Base-by-base conservation (phyloP, 2,888 invertebrate species). In the Thecocarcelia acutangulata region DNA sequence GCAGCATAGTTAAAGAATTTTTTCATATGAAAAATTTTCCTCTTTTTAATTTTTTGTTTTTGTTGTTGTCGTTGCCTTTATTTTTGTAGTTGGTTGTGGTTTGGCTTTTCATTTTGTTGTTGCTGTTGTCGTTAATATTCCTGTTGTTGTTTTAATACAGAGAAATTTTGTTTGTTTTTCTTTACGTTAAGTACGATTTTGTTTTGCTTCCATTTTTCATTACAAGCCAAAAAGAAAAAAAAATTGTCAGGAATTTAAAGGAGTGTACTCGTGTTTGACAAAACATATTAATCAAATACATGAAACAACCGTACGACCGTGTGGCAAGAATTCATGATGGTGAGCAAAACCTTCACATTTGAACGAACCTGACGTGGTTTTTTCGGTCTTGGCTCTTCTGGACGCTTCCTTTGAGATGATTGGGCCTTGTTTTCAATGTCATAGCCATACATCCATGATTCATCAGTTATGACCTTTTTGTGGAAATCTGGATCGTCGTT, bases 181-280 rank as follows among this genome's bases (percentile, higher is more conserved):
- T 33, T 77, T 76, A 54, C 54, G 75, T 70, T 81, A 64, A 48
- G 63, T 64, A 48, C 58, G 64, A 72, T 78, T 84, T 80, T 84
- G 78, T 82, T 74, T 82, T 82, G 52, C 73, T 74, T 69, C 44
- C 50, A 76, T 56, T 68, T 76, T 76, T 82, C 77, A 77, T 58
- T 69, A 61, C 63, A 68, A 61, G 46, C 6, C 63, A 8, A 33
- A 33, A 33, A 33, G 6, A 33, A 33, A 33, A 33, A 33, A 33
- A 9, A 58, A 40, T 56, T 17, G n/a, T 1, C 74, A 74, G 64
- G 9, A 40, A 6, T n/a, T 37, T 0, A 58, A 74, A 74, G 64
- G 74, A 66, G 11, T 58, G 17, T n/a, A n/a, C n/a, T n/a, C n/a
- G n/a, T 21, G 40, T 46, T 19, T 21, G 13, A 11, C 2, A 2